Evolutionary conservation across 2,113 vertebrate genomes (phyloP), one percentile per base, ranked within the genome.

Genomic region (Apteryx mantelli): DNA sequence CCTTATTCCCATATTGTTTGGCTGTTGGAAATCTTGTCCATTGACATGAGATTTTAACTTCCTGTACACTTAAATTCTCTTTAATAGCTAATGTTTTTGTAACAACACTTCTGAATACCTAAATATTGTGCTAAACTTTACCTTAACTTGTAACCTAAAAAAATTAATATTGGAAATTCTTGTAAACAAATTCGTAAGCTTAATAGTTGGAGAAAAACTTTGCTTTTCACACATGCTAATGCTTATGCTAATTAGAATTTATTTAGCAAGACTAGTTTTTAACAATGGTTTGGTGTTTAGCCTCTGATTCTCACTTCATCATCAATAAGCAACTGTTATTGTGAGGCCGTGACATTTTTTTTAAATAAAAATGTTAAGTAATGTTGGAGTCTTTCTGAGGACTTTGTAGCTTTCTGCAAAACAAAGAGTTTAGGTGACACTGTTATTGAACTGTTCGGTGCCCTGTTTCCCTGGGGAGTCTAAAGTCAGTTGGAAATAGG

Each of bases 401-500:
- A 26, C 66, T 65, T 71, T 4, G 21, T 63, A 0, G 0, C 42
- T 68, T 48, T 64, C 32, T 30, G 36, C 61, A 12, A 56, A 74
- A 4, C 11, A 46, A 61, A 44, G 11, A 0, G 0, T 48, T 55
- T 13, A n/a, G 42, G 42, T 28, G 61, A 22, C 36, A 6, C 63
- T 4, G 12, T 71, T n/a, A 19, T 13, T 26, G 30, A 44, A 25
- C 32, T 21, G 21, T 42, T 69, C 26, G 46, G 65, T 46, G 84
- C 14, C 16, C 38, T 0, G 1, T 52, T 76, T 53, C 15, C 28
- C 40, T 0, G 1, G 22, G 55, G 60, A 88, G 28, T 46, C 10
- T 36, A n/a, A 21, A 8, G 24, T 19, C 0, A 3, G 11, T 70
- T 85, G 74, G 44, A 36, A 16, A 1, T 24, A 63, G 46, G 36